A percentile compares a stretch with the other conserved stretches of the same genome.
Evolutionary conservation across 2,113 vertebrate species (phyloP).

Genomic region (Nansenia antarctica): DNA sequence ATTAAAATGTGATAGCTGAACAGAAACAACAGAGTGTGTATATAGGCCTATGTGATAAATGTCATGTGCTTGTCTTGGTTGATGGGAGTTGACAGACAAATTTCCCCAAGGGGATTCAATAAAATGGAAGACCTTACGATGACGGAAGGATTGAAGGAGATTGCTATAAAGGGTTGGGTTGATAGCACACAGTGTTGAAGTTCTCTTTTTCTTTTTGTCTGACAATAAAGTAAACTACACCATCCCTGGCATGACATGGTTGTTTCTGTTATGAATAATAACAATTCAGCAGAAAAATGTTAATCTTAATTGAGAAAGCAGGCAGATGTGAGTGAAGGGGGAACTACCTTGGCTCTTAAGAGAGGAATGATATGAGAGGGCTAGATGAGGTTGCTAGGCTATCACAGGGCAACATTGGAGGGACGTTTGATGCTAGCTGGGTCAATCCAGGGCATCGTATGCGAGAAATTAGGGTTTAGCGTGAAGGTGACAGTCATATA

Average conservation of each 20-base stretch:
- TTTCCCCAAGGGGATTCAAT: too few species aligned
- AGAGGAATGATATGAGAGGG: conserved; percentile 47
- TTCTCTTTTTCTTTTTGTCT: too few species aligned
- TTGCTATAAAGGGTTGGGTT: too few species aligned
- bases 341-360: conserved; percentile 51
- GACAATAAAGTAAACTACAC: too few species aligned
- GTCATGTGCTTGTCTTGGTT: too few species aligned
- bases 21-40: not conserved
- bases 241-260: too few species aligned
- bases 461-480: conserved; percentile 15
- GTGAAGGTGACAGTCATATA: conserved; percentile 54
- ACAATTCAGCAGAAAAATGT: too few species aligned
- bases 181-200: not conserved
- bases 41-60: too few species aligned
- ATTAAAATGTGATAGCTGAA: conserved; percentile 4
- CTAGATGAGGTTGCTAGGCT: conserved; percentile 11
- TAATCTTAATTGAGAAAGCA: not conserved
- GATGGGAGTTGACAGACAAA: too few species aligned
- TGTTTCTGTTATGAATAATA: too few species aligned
- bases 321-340: conserved; percentile 17
- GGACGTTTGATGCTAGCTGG: conserved; percentile 13
- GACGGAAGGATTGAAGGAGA: too few species aligned
- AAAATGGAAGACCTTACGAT: too few species aligned
- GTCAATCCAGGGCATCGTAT: conserved; percentile 3
- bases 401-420: conserved; percentile 34